Conservation (phyloP, 2,113 vertebrate species). For the Mustela nigripes region DNA sequence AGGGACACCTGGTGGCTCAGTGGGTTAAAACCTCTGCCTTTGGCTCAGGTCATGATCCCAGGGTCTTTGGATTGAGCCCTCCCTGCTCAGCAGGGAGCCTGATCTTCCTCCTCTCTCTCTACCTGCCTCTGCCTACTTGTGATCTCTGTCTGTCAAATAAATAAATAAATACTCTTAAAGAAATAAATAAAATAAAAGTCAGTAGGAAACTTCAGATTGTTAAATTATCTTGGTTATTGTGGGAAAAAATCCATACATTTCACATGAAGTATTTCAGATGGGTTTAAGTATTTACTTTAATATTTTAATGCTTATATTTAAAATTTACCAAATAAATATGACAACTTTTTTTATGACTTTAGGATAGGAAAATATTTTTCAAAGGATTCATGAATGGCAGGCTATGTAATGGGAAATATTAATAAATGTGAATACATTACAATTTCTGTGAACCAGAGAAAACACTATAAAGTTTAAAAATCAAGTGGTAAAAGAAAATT, state of each 20-base stretch:
- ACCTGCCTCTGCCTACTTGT: too few species aligned
- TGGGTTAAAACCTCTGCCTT: too few species aligned
- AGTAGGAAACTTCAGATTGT: not conserved
- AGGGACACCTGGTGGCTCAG: not conserved
- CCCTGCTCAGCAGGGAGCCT: too few species aligned
- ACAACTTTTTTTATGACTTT: not conserved
- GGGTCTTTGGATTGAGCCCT: too few species aligned
- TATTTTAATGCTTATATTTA: not conserved
- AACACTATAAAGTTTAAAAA: not conserved
- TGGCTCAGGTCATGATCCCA: too few species aligned
- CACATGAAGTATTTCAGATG: not conserved
- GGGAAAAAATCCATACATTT: not conserved
- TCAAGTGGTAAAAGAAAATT: not conserved
- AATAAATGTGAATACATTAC: not conserved
- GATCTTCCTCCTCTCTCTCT: too few species aligned
- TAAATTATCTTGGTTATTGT: not conserved
- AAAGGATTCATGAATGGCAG: not conserved
- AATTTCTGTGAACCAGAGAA: not conserved
- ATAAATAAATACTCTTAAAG: too few species aligned
- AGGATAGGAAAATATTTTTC: not conserved
- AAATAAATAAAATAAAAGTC: not conserved
- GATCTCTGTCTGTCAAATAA: too few species aligned
- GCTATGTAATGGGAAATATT: not conserved
- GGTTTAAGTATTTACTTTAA: not conserved
- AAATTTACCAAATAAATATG: not conserved